Percentiles rank a stretch among this genome's conserved stretches.
Evolutionary conservation across 2,113 vertebrate genomes (phyloP).

Genomic region (Spermophilus dauricus): DNA sequence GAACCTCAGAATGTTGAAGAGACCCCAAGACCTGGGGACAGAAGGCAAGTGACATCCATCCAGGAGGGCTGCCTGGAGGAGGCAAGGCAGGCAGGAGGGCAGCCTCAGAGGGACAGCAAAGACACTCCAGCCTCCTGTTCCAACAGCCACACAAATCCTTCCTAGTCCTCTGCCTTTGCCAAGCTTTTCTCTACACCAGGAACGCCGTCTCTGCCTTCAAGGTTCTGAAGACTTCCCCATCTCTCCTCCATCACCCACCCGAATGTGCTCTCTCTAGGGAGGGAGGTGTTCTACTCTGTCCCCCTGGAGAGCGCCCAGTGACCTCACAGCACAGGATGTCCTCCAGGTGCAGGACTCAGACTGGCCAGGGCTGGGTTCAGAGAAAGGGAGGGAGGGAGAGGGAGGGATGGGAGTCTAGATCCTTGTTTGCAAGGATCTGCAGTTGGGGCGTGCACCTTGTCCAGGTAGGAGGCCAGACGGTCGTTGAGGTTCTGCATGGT

Average conservation of each 20-base stretch:
- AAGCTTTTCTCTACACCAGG: background rate
- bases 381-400: background rate
- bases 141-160: background rate
- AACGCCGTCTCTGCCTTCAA: background rate
- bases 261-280: background rate
- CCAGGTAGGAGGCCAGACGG: slow-evolving; percentile 90
- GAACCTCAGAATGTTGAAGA: background rate
- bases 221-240: background rate
- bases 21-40: background rate
- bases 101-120: background rate
- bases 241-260: background rate
- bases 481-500: slow-evolving; percentile 91
- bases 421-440: background rate
- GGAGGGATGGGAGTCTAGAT: too few species aligned
- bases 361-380: background rate
- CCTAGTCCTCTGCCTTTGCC: background rate
- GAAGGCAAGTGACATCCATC: background rate
- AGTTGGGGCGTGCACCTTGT: slow-evolving; percentile 86
- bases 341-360: background rate
- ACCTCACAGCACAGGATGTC: background rate
- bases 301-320: background rate
- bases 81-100: background rate
- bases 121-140: background rate
- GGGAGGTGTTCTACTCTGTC: background rate
- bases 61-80: background rate